Evolutionary conservation across 2,113 vertebrate species (phyloP).

Genomic region (Dinomys branickii): DNA sequence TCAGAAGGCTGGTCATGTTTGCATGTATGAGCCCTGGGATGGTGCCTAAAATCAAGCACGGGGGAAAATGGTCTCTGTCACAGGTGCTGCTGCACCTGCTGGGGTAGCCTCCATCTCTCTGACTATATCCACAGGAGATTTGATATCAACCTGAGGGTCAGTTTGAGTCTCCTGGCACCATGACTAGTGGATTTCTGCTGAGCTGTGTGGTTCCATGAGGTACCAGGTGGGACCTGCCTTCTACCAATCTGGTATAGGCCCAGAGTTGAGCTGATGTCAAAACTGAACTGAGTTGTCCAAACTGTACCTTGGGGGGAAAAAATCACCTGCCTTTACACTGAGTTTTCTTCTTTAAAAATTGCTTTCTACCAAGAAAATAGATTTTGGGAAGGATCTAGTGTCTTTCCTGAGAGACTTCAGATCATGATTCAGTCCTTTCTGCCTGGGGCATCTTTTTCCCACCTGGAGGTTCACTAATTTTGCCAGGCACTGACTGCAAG

Average conservation of each 20-base stretch:
- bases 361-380: background rate
- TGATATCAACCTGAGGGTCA: background rate
- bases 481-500: background rate
- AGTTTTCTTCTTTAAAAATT: background rate
- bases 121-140: background rate
- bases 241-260: background rate
- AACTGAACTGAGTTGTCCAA: background rate
- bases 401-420: background rate
- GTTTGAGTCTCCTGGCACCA: fast-evolving
- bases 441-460: background rate
- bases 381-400: background rate
- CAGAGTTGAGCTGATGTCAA: background rate
- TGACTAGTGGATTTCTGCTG: background rate
- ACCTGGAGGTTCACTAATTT: background rate
- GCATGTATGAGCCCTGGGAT: no score
- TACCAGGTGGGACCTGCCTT: background rate
- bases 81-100: background rate
- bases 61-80: background rate
- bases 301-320: background rate
- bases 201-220: background rate
- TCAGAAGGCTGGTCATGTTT: background rate
- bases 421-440: background rate
- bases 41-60: no score
- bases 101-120: no score
- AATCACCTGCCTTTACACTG: background rate